These are phyloP conservation scores for Listronotus bonariensis DNA, from an alignment of 1,140 invertebrate species.

Conservation along the genomic window DNA sequence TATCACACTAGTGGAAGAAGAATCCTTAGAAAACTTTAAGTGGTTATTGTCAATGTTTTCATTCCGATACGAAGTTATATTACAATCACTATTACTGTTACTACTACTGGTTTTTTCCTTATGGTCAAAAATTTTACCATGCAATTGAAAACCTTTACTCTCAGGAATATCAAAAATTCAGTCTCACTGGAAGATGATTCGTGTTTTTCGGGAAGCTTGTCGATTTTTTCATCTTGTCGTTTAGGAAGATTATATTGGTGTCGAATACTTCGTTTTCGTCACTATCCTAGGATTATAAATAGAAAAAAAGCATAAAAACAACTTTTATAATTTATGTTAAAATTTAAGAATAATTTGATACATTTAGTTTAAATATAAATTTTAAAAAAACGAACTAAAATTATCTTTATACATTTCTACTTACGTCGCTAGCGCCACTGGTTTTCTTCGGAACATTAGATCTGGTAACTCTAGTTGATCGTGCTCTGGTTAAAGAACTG, in stretches of 20 bases:
- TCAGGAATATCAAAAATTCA: conserved; percentile 48
- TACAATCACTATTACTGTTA: background rate
- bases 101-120: background rate
- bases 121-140: conserved; percentile 28
- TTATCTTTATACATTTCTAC: conserved; percentile 22
- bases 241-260: conserved; percentile 45
- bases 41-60: conserved; percentile 6
- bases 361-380: too few relatives aligned
- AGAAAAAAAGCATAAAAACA: background rate
- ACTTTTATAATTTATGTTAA: too few relatives aligned
- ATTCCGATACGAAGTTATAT: conserved; percentile 3
- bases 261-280: conserved; percentile 48
- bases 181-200: conserved; percentile 48
- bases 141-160: conserved; percentile 25
- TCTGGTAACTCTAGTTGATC: conserved; percentile 49
- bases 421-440: conserved; percentile 49
- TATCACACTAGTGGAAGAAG: background rate
- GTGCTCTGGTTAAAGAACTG: conserved; percentile 58
- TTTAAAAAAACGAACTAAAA: background rate
- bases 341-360: too few relatives aligned
- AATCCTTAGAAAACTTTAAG: background rate
- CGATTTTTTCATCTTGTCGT: conserved; percentile 38
- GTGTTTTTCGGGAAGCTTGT: conserved; percentile 26
- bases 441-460: conserved; percentile 47
- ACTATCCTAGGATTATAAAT: conserved; percentile 39